Base-by-base conservation (phyloP, 2,888 invertebrate species). In the Halictus ligatus region DNA sequence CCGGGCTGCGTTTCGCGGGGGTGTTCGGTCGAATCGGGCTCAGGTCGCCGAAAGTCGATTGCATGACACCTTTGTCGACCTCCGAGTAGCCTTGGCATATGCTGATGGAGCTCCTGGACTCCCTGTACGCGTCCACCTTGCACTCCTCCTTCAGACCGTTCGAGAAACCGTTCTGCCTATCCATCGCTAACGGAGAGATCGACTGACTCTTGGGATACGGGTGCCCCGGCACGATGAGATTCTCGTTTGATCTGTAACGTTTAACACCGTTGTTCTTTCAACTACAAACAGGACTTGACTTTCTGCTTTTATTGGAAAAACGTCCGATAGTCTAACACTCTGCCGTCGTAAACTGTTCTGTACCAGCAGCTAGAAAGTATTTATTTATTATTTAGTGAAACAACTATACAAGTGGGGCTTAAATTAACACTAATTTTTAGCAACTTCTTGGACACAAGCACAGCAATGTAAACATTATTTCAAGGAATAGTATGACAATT, bases 181-280 rank as follows among this genome's bases (percentile, higher is more conserved):
- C 95, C 95, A 95, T 95, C 67, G 95, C 95, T 80, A 95, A 81
- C 8, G 95, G 95, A 10, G 95, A 95, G 86, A 95, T 95, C 67
- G 95, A 95, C 81, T 95, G 94, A 82, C 94, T 95, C 87, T 95
- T 95, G 6, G 93, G 93, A 84, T 92, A 90, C 40, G 86, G 84
- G 46, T 93, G 91, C 21, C 91, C 80, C 69, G 93, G 93, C 75
- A 94, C 91, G 81, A 88, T 93, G 67, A 94, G 90, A 88, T 93
- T 93, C 87, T 95, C 95, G 92, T 91, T 94, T 10, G 95, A 94
- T 87, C 95, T 95, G 88, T 2, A 83, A 81, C 15, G 13, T 60
- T 72, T 71, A 0, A 2, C 18, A 40, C 1, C 69, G 4, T 40
- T 13, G 13, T 40, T 40, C n/a, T 13, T 13, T 71, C n/a, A 10